Percentiles rank a stretch among this genome's conserved stretches.
Evolutionary conservation across 2,113 vertebrate genomes (phyloP).

Genomic region (Oceanodroma tethys): DNA sequence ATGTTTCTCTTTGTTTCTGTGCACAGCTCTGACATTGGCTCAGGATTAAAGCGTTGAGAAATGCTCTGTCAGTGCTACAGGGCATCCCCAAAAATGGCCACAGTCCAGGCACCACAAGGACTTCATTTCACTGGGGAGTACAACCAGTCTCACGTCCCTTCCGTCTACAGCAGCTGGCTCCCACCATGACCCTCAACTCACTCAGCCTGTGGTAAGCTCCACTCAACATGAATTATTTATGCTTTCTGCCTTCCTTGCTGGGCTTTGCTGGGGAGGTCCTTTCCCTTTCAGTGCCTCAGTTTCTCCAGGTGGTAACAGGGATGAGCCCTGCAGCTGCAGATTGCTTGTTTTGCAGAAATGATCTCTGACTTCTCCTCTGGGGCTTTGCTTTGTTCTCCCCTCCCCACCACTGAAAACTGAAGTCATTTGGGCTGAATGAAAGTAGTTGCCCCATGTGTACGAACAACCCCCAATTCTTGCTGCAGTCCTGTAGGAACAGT

Average conservation of each 20-base stretch:
- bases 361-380: background rate
- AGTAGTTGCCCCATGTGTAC: background rate
- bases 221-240: background rate
- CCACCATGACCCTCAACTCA: background rate
- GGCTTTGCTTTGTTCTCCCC: background rate
- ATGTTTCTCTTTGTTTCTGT: background rate
- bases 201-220: background rate
- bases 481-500: background rate
- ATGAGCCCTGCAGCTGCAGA: background rate
- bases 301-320: background rate
- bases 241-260: background rate
- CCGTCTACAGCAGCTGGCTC: background rate
- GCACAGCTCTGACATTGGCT: background rate
- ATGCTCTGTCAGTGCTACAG: accelerated
- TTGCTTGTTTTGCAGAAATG: background rate
- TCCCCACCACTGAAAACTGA: background rate
- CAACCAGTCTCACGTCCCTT: background rate
- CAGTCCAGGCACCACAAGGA: background rate
- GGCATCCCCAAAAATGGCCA: background rate
- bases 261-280: background rate
- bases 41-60: background rate
- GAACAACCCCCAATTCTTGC: background rate
- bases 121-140: background rate
- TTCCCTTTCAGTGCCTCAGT: background rate
- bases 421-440: background rate